Percentiles rank a stretch among this genome's conserved stretches.
Evolutionary conservation across 2,113 vertebrate species (phyloP).

Genomic region (Lepidothrix coronata): DNA sequence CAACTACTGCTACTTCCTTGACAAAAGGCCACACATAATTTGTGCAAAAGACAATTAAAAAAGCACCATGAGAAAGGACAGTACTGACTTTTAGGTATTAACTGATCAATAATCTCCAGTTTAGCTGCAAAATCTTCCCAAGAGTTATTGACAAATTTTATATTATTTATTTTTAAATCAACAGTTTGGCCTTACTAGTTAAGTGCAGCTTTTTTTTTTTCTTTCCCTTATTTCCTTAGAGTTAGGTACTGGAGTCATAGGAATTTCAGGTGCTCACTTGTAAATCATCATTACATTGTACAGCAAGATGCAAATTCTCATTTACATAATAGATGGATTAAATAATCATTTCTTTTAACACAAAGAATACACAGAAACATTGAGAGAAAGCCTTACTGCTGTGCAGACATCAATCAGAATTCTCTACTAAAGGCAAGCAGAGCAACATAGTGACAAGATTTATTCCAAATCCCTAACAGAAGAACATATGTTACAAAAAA

Average conservation of each 20-base stretch:
- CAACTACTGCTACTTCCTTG: background rate
- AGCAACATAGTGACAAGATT: background rate
- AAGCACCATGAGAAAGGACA: background rate
- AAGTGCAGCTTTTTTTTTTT: background rate
- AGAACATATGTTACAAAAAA: background rate
- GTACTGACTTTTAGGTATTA: background rate
- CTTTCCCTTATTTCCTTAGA: background rate
- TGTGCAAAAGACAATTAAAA: background rate
- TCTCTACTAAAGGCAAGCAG: background rate
- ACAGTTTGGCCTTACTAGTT: background rate
- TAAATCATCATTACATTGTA: background rate
- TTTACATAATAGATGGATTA: background rate
- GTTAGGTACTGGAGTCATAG: background rate
- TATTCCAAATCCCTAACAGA: background rate
- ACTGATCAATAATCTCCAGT: background rate
- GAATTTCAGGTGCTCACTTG: background rate
- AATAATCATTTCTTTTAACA: background rate
- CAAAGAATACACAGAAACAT: background rate
- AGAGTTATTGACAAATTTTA: background rate
- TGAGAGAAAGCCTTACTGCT: background rate
- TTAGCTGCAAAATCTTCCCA: background rate
- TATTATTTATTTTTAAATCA: background rate
- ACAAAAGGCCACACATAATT: background rate
- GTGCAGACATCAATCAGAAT: background rate
- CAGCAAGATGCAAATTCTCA: background rate